Evolutionary conservation across 2,797 vertebrate genomes (phyloP).

Genomic region (Sebastolobus alascanus): DNA sequence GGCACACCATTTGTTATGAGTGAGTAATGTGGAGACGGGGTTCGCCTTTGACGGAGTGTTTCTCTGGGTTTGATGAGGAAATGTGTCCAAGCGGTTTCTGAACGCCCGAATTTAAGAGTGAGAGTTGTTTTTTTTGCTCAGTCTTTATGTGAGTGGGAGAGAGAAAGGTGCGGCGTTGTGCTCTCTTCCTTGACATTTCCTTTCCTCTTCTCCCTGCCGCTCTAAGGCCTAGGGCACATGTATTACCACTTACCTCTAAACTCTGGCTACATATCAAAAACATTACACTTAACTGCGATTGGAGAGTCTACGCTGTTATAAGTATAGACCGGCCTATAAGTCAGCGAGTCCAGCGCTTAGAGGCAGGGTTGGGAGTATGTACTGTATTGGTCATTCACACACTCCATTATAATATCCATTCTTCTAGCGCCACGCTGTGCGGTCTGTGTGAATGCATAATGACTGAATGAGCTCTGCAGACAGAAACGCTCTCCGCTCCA

Average conservation of each 20-base stretch:
- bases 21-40: slow-evolving; percentile 52
- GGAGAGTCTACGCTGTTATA: neutral
- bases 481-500: slow-evolving; percentile 53
- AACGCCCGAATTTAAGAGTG: slow-evolving; percentile 25
- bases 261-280: slow-evolving; percentile 21
- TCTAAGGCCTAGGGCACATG: slow-evolving; percentile 25
- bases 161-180: neutral
- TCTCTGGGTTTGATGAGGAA: slow-evolving; percentile 63
- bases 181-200: slow-evolving; percentile 43
- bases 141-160: neutral
- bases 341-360: slow-evolving; percentile 16
- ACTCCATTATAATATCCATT: slow-evolving; percentile 31
- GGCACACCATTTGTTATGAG: slow-evolving; percentile 57
- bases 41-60: slow-evolving; percentile 61
- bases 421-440: slow-evolving; percentile 11
- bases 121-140: slow-evolving; percentile 7
- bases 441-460: slow-evolving; percentile 62
- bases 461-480: slow-evolving; percentile 61
- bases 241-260: slow-evolving; percentile 37
- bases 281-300: slow-evolving; percentile 30
- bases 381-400: slow-evolving; percentile 27
- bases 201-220: slow-evolving; percentile 20
- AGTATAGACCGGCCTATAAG: slow-evolving; percentile 17
- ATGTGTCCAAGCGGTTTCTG: slow-evolving; percentile 60
- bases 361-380: neutral